phyloP scores from a whole-genome alignment of 1,140 invertebrate species.

The Zaprionus tsacasi region DNA sequence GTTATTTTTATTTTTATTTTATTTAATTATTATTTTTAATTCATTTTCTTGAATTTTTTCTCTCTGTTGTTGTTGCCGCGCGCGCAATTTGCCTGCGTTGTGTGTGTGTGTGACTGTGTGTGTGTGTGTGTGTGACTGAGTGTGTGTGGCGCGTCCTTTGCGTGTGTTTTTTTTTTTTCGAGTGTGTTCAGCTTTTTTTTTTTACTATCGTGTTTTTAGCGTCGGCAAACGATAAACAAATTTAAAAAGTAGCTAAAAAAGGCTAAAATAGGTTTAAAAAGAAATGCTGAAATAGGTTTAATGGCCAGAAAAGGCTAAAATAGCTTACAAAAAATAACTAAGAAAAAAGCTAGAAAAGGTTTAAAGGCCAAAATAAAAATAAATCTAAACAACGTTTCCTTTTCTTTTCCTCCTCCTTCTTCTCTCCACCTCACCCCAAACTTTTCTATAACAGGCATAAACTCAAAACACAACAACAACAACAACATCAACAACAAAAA shows the following conservation, averaged over 20 bases:
- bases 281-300: neutral
- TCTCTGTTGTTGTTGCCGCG: slow-evolving; percentile 30
- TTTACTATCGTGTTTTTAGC: slow-evolving; percentile 30
- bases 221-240: slow-evolving; percentile 33
- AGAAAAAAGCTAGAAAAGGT: neutral
- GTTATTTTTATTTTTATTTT: neutral
- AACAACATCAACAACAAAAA: slow-evolving; percentile 50
- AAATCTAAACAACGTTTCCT: neutral
- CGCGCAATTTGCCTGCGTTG: slow-evolving; percentile 42
- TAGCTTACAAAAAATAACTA: neutral
- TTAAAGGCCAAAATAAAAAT: neutral
- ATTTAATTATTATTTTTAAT: neutral
- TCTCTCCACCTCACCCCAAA: neutral
- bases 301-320: neutral
- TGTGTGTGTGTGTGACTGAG: slow-evolving; percentile 11
- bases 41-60: neutral
- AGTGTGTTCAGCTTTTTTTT: slow-evolving; percentile 12
- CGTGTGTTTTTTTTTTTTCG: slow-evolving; percentile 1
- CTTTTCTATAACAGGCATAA: slow-evolving; percentile 54
- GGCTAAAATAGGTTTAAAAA: neutral
- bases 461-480: slow-evolving; percentile 67
- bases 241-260: slow-evolving; percentile 5
- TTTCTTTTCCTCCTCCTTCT: slow-evolving; percentile 13
- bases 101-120: slow-evolving; percentile 3
- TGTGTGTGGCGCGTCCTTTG: slow-evolving; percentile 3